A percentile compares a stretch with the other conserved stretches of the same genome.
Conservation (phyloP, 1,140 invertebrate species). For the Drosophila simulans region DNA sequence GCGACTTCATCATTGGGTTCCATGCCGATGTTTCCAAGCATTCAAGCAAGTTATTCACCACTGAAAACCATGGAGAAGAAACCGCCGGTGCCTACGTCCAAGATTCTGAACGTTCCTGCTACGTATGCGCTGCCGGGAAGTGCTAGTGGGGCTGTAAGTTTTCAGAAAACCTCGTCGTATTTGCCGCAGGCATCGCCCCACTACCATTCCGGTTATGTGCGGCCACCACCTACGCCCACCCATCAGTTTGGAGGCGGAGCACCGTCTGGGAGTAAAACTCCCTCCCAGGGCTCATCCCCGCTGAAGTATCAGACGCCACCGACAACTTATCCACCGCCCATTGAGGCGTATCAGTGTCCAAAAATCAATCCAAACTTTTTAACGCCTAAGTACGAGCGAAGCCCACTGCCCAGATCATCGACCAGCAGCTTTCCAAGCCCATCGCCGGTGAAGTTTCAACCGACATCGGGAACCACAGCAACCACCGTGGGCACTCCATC, state of each 20-base stretch:
- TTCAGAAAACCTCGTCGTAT: constrained; percentile 70
- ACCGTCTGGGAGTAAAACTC: constrained; percentile 55
- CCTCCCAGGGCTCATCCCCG: constrained; percentile 50
- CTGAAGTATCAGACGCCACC: constrained; percentile 79
- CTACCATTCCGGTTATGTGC: constrained; percentile 63
- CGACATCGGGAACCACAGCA: constrained; percentile 13
- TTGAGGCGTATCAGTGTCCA: constrained; percentile 83
- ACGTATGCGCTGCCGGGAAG: constrained; percentile 71
- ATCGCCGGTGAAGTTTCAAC: constrained; percentile 44
- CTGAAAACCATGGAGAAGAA: constrained; percentile 80
- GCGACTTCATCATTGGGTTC: constrained; percentile 18
- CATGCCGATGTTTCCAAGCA: constrained; percentile 24
- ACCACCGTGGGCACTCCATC: constrained; percentile 14
- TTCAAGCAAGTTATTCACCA: constrained; percentile 53
- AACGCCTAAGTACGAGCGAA: constrained; percentile 79
- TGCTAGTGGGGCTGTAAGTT: constrained; percentile 28
- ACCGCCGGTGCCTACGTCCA: constrained; percentile 77
- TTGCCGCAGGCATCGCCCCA: constrained; percentile 78
- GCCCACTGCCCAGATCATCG: constrained; percentile 42
- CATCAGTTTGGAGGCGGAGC: constrained; percentile 51
- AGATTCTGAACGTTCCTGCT: constrained; percentile 80
- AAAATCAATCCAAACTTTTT: constrained; percentile 83
- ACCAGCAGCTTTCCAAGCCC: constrained; percentile 48
- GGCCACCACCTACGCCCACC: constrained; percentile 56
- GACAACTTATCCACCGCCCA: constrained; percentile 80